phyloP scores from a whole-genome alignment of 2,888 invertebrate genomes.

The Lottia gigantea region DNA sequence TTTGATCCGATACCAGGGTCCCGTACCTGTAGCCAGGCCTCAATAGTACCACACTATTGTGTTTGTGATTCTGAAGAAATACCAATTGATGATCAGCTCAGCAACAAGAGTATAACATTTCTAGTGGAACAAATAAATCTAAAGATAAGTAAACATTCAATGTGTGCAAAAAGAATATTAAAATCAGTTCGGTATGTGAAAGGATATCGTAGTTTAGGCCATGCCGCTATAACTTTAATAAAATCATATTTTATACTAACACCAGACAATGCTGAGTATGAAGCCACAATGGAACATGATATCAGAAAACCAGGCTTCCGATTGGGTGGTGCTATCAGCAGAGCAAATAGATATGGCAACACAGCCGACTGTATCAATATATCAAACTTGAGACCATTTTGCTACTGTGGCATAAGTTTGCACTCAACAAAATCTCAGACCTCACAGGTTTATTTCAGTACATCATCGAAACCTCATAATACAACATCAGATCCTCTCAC shows the following conservation, averaged over 20 bases:
- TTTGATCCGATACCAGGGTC: neutral
- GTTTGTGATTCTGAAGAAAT: neutral
- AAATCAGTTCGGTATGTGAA: too few species aligned
- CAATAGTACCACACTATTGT: slow-evolving; percentile 65
- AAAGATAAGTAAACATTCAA: too few species aligned
- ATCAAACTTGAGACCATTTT: neutral
- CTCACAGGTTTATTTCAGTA: too few species aligned
- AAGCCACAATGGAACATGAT: slow-evolving; percentile 3
- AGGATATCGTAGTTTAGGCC: too few species aligned
- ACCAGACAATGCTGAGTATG: neutral
- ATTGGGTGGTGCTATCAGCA: neutral
- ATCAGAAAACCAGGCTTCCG: neutral
- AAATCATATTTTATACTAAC: slow-evolving; percentile 53
- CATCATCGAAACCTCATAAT: too few species aligned
- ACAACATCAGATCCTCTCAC: too few species aligned
- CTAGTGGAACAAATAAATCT: too few species aligned
- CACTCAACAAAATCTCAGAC: too few species aligned
- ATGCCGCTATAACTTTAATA: too few species aligned
- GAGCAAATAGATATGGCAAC: neutral
- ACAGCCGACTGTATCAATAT: neutral
- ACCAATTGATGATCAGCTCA: too few species aligned
- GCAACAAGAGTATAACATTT: too few species aligned
- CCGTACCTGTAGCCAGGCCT: slow-evolving; percentile 71
- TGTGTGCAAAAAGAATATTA: too few species aligned
- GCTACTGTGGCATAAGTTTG: neutral